phyloP scores from a whole-genome alignment of 2,888 invertebrate genomes.

The Congeria kusceri region DNA sequence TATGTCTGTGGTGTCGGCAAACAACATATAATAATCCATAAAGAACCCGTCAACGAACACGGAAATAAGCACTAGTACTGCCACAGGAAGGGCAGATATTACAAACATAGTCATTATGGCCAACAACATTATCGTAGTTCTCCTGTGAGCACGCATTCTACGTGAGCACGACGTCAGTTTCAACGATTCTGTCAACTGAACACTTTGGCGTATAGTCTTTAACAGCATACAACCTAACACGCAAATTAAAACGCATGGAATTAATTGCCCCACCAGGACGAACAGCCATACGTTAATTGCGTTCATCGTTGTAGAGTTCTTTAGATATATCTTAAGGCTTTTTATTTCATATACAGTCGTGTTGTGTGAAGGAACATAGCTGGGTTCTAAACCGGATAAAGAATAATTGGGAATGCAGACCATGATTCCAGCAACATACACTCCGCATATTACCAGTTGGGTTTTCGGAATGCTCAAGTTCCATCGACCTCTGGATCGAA shows the following conservation, averaged over 20 bases:
- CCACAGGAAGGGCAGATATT: conserved; percentile 95
- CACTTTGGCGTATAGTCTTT: conserved; percentile 82
- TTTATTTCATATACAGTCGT: conserved; percentile 66
- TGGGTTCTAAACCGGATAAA: conserved; percentile 60
- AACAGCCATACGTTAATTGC: conserved; percentile 93
- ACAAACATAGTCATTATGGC: conserved; percentile 91
- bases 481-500: conserved; percentile 62
- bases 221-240: conserved; percentile 87
- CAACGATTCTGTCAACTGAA: conserved; percentile 70
- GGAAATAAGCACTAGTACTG: conserved; percentile 90
- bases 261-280: conserved; percentile 95
- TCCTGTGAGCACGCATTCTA: conserved; percentile 86
- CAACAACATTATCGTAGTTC: conserved; percentile 95
- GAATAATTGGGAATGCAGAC: conserved; percentile 79
- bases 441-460: conserved; percentile 88
- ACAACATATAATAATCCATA: conserved; percentile 87
- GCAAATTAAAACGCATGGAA: conserved; percentile 95
- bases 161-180: conserved; percentile 68
- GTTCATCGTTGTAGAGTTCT: conserved; percentile 49
- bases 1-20: conserved; percentile 93
- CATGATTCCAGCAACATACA: conserved; percentile 72
- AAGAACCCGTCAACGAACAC: conserved; percentile 92
- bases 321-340: conserved; percentile 46
- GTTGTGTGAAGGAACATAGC: conserved; percentile 40
- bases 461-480: conserved; percentile 53